A percentile compares a stretch with the other conserved stretches of the same genome.
Conservation (phyloP, 1,140 invertebrate species). For the Pissodes strobi region DNA sequence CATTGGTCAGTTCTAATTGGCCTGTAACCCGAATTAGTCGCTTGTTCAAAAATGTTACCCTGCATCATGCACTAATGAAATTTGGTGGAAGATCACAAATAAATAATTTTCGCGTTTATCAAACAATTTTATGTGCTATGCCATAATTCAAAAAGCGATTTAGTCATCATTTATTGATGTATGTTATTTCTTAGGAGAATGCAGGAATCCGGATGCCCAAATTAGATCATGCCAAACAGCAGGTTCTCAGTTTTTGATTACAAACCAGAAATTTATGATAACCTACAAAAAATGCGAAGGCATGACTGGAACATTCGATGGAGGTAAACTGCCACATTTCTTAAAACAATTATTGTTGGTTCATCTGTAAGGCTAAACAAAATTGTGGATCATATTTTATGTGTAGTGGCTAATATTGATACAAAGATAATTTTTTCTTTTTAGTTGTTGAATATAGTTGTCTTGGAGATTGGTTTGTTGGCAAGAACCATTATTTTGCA, state of each 20-base stretch:
- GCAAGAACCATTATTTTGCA: constrained; percentile 93
- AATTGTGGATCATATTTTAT: background rate
- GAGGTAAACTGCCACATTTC: constrained; percentile 67
- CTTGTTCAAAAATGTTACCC: too few species aligned
- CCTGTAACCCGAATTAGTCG: too few species aligned
- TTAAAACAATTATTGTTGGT: background rate
- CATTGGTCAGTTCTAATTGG: too few species aligned
- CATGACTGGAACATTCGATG: constrained; percentile 84
- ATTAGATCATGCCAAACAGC: constrained; percentile 94
- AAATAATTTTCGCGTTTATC: too few species aligned
- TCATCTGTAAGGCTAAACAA: background rate
- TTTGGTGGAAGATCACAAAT: too few species aligned
- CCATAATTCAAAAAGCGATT: too few species aligned
- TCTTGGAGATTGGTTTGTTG: constrained; percentile 93
- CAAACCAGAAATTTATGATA: constrained; percentile 96
- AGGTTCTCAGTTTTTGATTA: constrained; percentile 93
- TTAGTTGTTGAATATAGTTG: constrained; percentile 89
- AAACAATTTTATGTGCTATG: too few species aligned
- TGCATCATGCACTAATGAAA: too few species aligned
- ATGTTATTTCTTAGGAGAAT: constrained; percentile 68
- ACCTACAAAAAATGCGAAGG: constrained; percentile 88
- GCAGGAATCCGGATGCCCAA: constrained; percentile 81
- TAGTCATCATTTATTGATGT: too few species aligned
- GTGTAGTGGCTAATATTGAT: constrained; percentile 1
- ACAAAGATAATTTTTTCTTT: constrained; percentile 46